Base-by-base conservation (phyloP, 2,888 invertebrate species). In the Eudemis profundana region DNA sequence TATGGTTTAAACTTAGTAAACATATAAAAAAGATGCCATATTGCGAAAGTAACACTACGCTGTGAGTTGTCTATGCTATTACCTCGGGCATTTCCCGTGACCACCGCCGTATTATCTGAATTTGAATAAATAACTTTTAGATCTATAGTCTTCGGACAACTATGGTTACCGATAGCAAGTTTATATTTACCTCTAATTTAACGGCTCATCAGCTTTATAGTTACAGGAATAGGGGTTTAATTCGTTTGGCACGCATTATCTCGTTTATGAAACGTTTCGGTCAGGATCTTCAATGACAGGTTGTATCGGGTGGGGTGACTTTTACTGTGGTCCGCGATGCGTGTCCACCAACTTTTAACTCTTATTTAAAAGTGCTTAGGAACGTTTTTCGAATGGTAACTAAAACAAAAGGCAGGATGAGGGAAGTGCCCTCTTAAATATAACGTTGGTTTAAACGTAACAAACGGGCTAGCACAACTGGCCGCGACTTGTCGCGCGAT, bases 41-140 rank as follows among this genome's bases (percentile, higher is more conserved):
- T 15, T 49, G 27, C 27, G 14, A 49, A 53, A 38, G 21, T 23
- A 14, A 53, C 19, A 14, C 15, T 38, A 5, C n/a, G 15, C 38
- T n/a, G 53, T 53, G 53, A 27, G 47, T 50, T 7, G 19, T 61
- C 42, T 50, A 10, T 49, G 60, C 56, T 47, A 63, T 63, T 63
- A 63, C 29, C 54, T 15, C 33, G 49, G 33, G 56, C 56, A 50
- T 63, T 63, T 63, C 63, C 63, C 63, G 63, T 63, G 63, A 63
- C 63, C 56, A 57, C 47, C n/a, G 36, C 23, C 47, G 33, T 50
- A 57, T 57, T 63, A 46, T 62, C 53, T 23, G 38, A 14, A 47
- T 49, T 46, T 46, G 46, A 21, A 47, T 36, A 57, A 57, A 36
- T 23, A 14, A 40, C 38, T 23, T 21, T 53, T 38, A 8, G 51